Conservation (phyloP, 1,140 invertebrate species). For the Diorhabda carinulata region DNA sequence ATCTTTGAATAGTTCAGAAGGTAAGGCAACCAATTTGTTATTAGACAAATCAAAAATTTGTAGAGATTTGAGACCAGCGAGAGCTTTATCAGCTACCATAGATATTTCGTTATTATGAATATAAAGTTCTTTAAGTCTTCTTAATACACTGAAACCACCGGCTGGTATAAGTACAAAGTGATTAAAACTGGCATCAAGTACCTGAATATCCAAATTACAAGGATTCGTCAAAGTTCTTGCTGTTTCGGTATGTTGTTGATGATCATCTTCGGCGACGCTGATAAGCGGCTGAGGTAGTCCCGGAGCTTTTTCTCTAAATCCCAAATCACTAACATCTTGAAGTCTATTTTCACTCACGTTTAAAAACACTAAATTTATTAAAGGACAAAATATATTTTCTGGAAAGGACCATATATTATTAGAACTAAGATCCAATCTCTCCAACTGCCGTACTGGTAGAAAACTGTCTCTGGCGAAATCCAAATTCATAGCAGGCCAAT, state of each 20-base stretch:
- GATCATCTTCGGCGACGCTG: constrained; percentile 53
- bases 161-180: constrained; percentile 76
- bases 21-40: constrained; percentile 82
- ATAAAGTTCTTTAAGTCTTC: constrained; percentile 70
- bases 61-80: constrained; percentile 72
- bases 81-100: constrained; percentile 75
- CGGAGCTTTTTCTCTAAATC: constrained; percentile 61
- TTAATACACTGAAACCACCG: constrained; percentile 72
- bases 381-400: constrained; percentile 75
- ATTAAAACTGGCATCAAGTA: constrained; percentile 79
- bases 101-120: constrained; percentile 82
- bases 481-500: constrained; percentile 72
- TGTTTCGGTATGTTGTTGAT: constrained; percentile 45
- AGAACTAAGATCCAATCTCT: constrained; percentile 78
- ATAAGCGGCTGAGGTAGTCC: constrained; percentile 59
- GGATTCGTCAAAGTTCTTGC: constrained; percentile 50
- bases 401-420: constrained; percentile 88
- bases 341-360: constrained; percentile 82
- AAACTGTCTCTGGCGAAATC: constrained; percentile 74
- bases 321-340: constrained; percentile 77
- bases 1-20: constrained; percentile 78
- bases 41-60: constrained; percentile 80
- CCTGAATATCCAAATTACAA: constrained; percentile 75
- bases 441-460: constrained; percentile 64
- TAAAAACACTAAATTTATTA: constrained; percentile 69